Evolutionary conservation across 2,888 invertebrate species (phyloP), one percentile per base, ranked within the genome.

Genomic region (Lasiommata megera): DNA sequence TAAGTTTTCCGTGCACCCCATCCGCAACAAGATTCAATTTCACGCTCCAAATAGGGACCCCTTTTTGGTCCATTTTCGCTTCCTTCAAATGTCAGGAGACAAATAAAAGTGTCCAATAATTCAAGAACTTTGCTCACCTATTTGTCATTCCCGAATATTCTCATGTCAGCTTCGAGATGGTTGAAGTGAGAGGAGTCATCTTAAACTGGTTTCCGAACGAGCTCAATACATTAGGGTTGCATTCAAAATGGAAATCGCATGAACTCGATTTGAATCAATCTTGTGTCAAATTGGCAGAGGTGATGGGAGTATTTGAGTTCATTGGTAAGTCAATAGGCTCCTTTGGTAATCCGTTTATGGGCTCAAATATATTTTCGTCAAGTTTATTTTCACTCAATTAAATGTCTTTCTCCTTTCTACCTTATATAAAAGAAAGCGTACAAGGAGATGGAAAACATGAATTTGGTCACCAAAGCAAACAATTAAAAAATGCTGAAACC

Each of bases 1-100:
- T 89, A 87, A 90, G 88, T 88, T 88, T 85, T 79, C 83, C 71
- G 72, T 76, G 72, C 82, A 78, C 87, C 88, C 84, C 78, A 71
- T 73, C 86, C 85, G 81, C 84, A 88, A 88, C 89, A 89, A 84
- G 88, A 90, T 90, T 90, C 89, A 90, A 90, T 90, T 89, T 89
- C 84, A 88, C 88, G 86, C 87, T 86, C 80, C 76, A 77, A 80
- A 87, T 88, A 86, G 84, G 87, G 87, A 88, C 82, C 82, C 79
- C 76, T 74, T 70, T 80, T 77, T 77, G 76, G 84, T 70, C 80
- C 81, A 80, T 84, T 80, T 76, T 76, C 80, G 76, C 75, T 79
- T 80, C 74, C 81, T 86, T 67, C 82, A 82, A 85, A 87, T 76
- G 84, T 85, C 87, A 86, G 73, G 79, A 87, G 84, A 86, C 80